These are phyloP conservation scores for Emmelina monodactyla DNA, from an alignment of 2,888 invertebrate genomes.

Conservation along the genomic window DNA sequence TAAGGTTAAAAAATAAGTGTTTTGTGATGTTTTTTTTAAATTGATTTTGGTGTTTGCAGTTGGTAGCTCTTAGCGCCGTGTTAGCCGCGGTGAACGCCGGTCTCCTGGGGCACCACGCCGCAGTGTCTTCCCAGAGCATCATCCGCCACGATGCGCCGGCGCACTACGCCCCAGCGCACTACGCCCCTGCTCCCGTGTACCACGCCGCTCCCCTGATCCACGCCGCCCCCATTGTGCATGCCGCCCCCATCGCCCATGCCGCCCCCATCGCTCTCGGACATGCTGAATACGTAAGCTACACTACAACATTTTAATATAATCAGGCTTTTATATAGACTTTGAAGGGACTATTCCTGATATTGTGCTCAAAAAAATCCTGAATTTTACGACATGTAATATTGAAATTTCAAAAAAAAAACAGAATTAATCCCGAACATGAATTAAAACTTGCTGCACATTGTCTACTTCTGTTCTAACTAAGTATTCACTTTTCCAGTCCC, in stretches of 20 bases:
- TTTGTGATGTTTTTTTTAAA: background rate
- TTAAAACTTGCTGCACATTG: background rate
- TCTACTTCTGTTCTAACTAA: background rate
- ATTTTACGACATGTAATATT: too few species aligned
- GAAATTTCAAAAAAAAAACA: too few species aligned
- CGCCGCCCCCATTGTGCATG: slow-evolving; percentile 30
- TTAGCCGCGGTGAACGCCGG: slow-evolving; percentile 65
- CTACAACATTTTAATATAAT: too few species aligned
- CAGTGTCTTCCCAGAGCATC: slow-evolving; percentile 61
- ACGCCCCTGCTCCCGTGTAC: slow-evolving; percentile 23
- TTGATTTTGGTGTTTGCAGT: slow-evolving; percentile 22
- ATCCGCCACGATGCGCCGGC: slow-evolving; percentile 49
- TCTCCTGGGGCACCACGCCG: slow-evolving; percentile 50
- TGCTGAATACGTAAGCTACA: slow-evolving; percentile 3
- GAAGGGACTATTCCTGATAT: too few species aligned
- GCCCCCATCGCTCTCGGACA: slow-evolving; percentile 23
- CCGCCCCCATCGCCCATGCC: slow-evolving; percentile 33
- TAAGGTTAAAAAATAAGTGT: too few species aligned
- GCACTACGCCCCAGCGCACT: slow-evolving; percentile 35
- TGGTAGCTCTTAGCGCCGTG: slow-evolving; percentile 52
- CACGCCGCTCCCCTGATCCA: slow-evolving; percentile 31
- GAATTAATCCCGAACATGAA: too few species aligned
- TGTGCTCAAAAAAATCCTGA: too few species aligned
- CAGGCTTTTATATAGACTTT: too few species aligned
- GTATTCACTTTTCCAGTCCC: slow-evolving; percentile 38